Evolutionary conservation across 2,113 vertebrate genomes (phyloP).

Genomic region (Pterocles burchelli): DNA sequence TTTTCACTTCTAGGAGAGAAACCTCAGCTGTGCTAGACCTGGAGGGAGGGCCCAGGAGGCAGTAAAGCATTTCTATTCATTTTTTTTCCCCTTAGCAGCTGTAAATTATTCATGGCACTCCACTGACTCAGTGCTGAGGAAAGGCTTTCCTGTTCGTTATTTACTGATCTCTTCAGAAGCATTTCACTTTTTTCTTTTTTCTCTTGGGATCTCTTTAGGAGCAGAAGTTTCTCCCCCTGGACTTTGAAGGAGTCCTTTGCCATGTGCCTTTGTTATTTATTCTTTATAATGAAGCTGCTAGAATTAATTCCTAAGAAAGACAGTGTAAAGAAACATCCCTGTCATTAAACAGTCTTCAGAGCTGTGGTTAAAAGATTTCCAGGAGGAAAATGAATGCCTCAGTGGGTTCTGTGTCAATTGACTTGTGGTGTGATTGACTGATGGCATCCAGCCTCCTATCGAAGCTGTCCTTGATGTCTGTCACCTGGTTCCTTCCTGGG

Average conservation of each 20-base stretch:
- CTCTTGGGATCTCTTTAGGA: not conserved
- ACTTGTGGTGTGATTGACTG: not conserved
- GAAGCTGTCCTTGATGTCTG: not conserved
- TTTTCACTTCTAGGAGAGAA: not conserved
- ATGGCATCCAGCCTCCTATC: not conserved
- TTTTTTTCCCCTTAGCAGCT: not conserved
- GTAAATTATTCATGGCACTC: slow-evolving; percentile 9
- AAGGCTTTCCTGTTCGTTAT: slow-evolving; percentile 15
- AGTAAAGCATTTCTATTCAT: not conserved
- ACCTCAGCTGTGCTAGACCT: not conserved
- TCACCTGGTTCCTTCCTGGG: not conserved
- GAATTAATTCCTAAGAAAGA: slow-evolving; percentile 14
- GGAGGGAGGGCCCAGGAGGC: not conserved
- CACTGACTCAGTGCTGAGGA: not conserved
- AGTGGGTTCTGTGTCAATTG: not conserved
- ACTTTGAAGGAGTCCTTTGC: not conserved
- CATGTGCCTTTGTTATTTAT: not conserved
- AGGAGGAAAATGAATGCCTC: not conserved
- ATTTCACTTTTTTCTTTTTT: not conserved
- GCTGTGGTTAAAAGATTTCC: slow-evolving; percentile 9
- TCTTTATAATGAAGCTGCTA: slow-evolving; percentile 21
- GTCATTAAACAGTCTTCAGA: not conserved
- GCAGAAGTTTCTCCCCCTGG: not conserved
- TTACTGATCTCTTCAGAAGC: not conserved
- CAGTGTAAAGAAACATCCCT: slow-evolving; percentile 6